Base-by-base conservation (phyloP, 2,888 invertebrate genomes). In the Paralinhomoeus sp. region DNA sequence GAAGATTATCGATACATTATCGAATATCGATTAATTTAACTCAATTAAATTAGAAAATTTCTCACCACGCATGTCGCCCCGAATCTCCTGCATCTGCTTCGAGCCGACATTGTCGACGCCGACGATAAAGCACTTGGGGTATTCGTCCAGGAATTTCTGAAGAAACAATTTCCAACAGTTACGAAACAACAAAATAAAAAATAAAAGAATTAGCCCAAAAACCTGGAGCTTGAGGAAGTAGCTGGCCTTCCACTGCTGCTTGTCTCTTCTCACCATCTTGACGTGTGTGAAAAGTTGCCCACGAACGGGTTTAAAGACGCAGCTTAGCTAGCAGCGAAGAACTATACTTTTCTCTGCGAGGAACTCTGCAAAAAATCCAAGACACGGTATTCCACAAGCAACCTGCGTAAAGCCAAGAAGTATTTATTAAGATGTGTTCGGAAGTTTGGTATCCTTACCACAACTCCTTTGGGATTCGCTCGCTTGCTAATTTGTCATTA, bases 41-140 rank as follows among this genome's bases (percentile, higher is more conserved):
- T 13, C 7, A 12, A 9, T 31, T 31, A 13, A 7, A 41, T 24
- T 38, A 40, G 44, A 44, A 44, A 23, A 3, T n/a, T 27, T 18
- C 78, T 51, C 40, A 53, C 57, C 37, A 50, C 50, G 65, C n/a
- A n/a, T n/a, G n/a, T n/a, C n/a, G n/a, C n/a, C n/a, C n/a, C 97
- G 83, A 65, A 99, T 97, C 69, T 89, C 83, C 72, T 99, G 97
- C 93, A 99, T 97, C 70, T 97, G 97, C 67, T 83, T 87, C 37
- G 97, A 97, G 57, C 97, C 68, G 62, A 99, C 97, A 76, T 97
- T 97, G 79, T 97, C 97, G 56, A 91, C 93, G 62, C 91, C 91
- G 65, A 97, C 93, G 60, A 97, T 81, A 73, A 99, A 93, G 70
- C 91, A 91, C 73, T 89, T 93, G 56, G 91, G 93, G 69, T 78